Evolutionary conservation across 2,113 vertebrate species (phyloP).

Genomic region (Chaetodon trifascialis): DNA sequence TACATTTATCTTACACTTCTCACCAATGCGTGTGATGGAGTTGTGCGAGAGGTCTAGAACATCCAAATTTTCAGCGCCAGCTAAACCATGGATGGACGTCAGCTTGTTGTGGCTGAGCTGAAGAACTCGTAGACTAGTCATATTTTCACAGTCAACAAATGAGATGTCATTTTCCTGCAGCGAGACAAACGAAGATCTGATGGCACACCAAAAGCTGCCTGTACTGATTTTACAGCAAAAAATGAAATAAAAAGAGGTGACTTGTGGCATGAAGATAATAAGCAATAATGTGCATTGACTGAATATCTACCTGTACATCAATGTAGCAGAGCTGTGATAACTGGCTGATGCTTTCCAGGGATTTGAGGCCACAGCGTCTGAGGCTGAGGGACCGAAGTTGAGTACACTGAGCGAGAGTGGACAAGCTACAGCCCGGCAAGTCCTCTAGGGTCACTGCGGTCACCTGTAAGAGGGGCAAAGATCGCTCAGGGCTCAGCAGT

Average conservation of each 20-base stretch:
- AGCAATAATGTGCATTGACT: background rate
- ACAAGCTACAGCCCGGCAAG: constrained; percentile 87
- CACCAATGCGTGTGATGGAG: constrained; percentile 92
- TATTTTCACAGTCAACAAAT: constrained; percentile 87
- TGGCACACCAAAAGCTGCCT: no score
- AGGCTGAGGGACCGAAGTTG: constrained; percentile 89
- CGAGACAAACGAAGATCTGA: background rate
- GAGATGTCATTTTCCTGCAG: constrained; percentile 92
- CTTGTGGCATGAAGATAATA: no score
- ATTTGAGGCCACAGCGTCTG: constrained; percentile 87
- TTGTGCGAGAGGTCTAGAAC: constrained; percentile 93
- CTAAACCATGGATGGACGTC: constrained; percentile 90
- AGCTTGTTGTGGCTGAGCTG: constrained; percentile 89
- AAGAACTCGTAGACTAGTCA: constrained; percentile 87
- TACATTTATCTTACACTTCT: constrained; percentile 57
- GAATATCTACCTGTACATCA: constrained; percentile 87
- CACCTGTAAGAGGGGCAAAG: constrained; percentile 80
- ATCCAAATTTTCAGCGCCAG: constrained; percentile 86
- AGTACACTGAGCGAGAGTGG: constrained; percentile 86
- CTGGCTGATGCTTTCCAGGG: constrained; percentile 85
- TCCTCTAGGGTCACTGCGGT: constrained; percentile 88
- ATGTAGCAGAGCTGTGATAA: constrained; percentile 87
- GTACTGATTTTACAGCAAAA: background rate
- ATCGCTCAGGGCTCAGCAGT: background rate
- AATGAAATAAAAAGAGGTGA: background rate